A percentile compares a stretch with the other conserved stretches of the same genome.
Conservation (phyloP, 2,888 invertebrate genomes). For the Tuberolachnus salignus region DNA sequence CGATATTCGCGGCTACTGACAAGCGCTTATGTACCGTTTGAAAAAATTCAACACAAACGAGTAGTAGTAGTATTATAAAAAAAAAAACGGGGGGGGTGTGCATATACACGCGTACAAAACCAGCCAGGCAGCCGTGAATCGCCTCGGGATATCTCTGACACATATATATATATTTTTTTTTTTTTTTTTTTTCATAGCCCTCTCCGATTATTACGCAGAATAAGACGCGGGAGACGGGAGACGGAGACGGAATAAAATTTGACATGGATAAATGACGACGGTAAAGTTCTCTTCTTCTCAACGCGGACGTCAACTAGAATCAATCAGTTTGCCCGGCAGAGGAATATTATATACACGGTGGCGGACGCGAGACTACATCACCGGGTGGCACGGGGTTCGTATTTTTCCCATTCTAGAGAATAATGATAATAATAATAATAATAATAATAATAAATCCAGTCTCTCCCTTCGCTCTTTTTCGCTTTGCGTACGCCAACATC, state of each 20-base stretch:
- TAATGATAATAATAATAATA: background rate
- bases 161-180: background rate
- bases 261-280: conserved; percentile 47
- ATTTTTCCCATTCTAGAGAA: conserved; percentile 3
- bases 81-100: too few relatives aligned
- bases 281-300: conserved; percentile 53
- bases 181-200: background rate
- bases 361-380: too few relatives aligned
- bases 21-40: conserved; percentile 9
- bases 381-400: too few relatives aligned
- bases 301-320: conserved; percentile 41
- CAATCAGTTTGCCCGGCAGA: conserved; percentile 30
- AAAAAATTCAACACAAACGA: conserved; percentile 6
- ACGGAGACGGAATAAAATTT: conserved; percentile 30
- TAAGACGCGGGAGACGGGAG: too few relatives aligned
- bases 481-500: background rate
- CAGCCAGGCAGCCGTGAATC: conserved; percentile 1
- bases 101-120: background rate
- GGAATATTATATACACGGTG: background rate
- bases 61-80: background rate
- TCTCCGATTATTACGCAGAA: background rate
- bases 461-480: background rate
- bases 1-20: background rate
- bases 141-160: conserved; percentile 21
- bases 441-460: background rate